A percentile compares a stretch with the other conserved stretches of the same genome.
These are phyloP conservation scores for Anthopleura xanthogrammica DNA, from an alignment of 92 coral and sea anemone genomes.

Conservation along the genomic window DNA sequence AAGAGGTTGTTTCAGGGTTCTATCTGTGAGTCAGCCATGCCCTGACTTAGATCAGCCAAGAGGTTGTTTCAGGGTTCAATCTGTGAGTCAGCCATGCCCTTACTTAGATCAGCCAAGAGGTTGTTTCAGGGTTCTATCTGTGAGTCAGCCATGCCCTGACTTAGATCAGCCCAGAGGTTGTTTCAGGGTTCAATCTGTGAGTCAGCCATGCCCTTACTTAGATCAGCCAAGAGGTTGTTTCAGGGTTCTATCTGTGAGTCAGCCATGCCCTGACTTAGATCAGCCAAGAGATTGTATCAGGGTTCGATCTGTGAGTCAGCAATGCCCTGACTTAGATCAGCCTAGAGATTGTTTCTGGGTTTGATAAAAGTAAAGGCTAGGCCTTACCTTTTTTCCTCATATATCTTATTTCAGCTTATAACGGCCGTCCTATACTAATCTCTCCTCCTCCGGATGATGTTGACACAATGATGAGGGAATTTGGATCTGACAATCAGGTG, in stretches of 20 bases:
- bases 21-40: background rate
- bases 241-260: no score
- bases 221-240: no score
- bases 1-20: no score
- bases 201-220: no score
- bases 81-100: background rate
- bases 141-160: no score
- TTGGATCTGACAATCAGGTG: constrained; percentile 19
- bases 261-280: no score
- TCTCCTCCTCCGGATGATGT: constrained; percentile 15
- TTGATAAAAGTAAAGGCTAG: background rate
- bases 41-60: background rate
- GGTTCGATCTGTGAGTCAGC: no score
- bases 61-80: background rate
- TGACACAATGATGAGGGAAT: constrained; percentile 20
- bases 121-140: background rate
- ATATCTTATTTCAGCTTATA: background rate
- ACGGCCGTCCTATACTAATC: constrained; percentile 15
- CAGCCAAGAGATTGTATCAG: no score
- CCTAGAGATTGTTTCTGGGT: background rate
- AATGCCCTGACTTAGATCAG: background rate
- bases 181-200: no score
- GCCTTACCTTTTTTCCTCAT: background rate
- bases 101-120: background rate
- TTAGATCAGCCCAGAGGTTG: no score